Evolutionary conservation across 2,113 vertebrate genomes (phyloP).

Genomic region (Lasiurus cinereus): DNA sequence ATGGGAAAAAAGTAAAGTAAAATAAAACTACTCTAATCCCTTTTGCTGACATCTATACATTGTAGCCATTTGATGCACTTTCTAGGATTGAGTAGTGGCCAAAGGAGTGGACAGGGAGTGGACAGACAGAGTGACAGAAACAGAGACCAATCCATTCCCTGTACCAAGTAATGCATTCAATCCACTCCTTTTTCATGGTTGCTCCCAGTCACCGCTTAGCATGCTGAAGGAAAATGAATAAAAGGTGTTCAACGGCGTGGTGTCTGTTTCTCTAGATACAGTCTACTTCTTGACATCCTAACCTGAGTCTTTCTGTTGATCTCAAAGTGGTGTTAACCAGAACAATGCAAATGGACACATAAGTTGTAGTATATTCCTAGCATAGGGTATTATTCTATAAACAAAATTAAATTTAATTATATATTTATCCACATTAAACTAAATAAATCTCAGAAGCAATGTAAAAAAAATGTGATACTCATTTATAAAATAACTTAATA

Average conservation of each 20-base stretch:
- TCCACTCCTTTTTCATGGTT: not conserved
- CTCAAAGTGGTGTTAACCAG: not conserved
- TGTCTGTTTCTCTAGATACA: not conserved
- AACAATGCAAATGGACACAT: not conserved
- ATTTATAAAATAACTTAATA: not conserved
- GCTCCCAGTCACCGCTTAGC: not conserved
- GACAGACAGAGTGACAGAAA: not conserved
- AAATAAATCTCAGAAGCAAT: not conserved
- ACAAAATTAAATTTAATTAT: not conserved
- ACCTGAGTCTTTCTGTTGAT: not conserved
- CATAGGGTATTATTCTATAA: not conserved
- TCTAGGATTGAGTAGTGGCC: not conserved
- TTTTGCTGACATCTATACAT: not conserved
- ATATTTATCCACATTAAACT: not conserved
- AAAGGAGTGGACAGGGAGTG: not conserved
- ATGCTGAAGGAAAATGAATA: not conserved
- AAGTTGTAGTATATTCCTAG: not conserved
- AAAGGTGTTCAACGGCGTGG: not conserved
- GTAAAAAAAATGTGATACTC: not conserved
- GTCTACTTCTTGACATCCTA: not conserved
- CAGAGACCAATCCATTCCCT: not conserved
- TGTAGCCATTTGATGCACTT: not conserved
- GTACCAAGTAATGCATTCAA: not conserved
- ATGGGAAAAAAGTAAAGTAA: constrained; percentile 30
- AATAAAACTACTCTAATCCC: not conserved